Evolutionary conservation across 92 coral and sea anemone species (phyloP), one percentile per base, ranked within the genome.

Genomic region (Porites cylindrica): DNA sequence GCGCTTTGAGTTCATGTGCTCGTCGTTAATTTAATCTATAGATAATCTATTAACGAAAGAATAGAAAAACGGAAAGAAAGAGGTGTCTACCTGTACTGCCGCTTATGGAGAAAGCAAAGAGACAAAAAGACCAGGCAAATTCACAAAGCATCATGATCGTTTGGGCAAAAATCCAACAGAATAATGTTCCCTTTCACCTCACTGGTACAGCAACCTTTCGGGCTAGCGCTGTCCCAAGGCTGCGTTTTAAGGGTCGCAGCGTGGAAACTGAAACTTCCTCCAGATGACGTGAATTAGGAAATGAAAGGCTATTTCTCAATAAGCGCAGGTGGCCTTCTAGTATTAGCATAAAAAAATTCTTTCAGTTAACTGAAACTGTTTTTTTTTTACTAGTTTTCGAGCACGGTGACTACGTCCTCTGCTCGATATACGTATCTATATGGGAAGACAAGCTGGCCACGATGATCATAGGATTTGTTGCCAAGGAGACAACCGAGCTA

Each of bases 201-300:
- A 11, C 70, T 14, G 21, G 70, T 19, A 29, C 6, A 18, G 7
- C 3, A 19, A 24, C 71, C 4, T 3, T 24, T 7, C 23, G 16
- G 38, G 23, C 23, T n/a, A n/a, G n/a, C n/a, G n/a, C n/a, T 16
- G 10, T 7, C n/a, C 8, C 8, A 58, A 1, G 1, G 66, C 66
- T n/a, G 78, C 53, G 3, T 51, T 78, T 64, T 78, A 62, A 64
- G 38, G 59, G 20, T 78, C 12, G n/a, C 10, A 13, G 7, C 32
- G 43, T 62, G 51, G 82, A 78, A 78, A 78, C 38, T 68, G 82
- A 78, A 78, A 78, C 43, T 32, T 13, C 52, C 66, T 14, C 0
- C 21, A 24, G 3, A 20, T 78, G 32, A 62, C 82, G 58, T n/a
- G 60, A 11, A 47, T 13, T 18, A 43, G 82, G 64, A 78, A 78